Base-by-base conservation (phyloP, 2,797 vertebrate species). In the Ambastaia sidthimunki region DNA sequence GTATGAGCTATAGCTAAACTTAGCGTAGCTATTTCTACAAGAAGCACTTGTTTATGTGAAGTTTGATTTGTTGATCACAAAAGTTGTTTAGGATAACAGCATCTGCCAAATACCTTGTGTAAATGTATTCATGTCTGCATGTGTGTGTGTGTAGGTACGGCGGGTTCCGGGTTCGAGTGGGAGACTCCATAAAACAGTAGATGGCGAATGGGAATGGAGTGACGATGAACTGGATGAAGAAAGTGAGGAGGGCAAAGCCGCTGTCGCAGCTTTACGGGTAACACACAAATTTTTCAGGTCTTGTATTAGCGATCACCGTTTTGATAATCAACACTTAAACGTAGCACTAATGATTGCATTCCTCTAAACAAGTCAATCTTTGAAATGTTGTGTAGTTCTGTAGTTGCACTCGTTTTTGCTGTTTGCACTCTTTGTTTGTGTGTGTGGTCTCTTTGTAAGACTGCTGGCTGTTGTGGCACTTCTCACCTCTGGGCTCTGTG, bases 151-250 rank as follows among this genome's bases (percentile, higher is more conserved):
- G 50, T 84, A 98, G 97, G 97, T 99, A 72, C 94, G 97, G 59
- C 92, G 97, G 74, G 98, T 99, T 31, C 98, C 98, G 0, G 98
- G 97, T 7, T 99, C 98, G 86, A 99, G 98, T 0, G 97, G 98
- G 13, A 96, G 97, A 67, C 95, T 99, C 71, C 97, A 99, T 85
- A 99, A 98, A 91, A 99, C 97, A 0, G 97, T 97, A 89, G 97
- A 98, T 1, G 97, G 97, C 0, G 97, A 93, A 44, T 95, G 94
- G 94, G 98, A 99, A 86, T 99, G 98, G 98, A 99, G 98, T 2
- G 98, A 99, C 15, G 97, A 99, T 0, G 98, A 99, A 80, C 91
- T 99, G 86, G 98, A 99, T 37, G 97, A 98, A 88, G 97, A 99
- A 91, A 99, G 98, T 0, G 98, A 99, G 89, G 98, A 99, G 89